Base-by-base conservation (phyloP, 2,797 vertebrate species). In the Phaenicophaeus curvirostris region DNA sequence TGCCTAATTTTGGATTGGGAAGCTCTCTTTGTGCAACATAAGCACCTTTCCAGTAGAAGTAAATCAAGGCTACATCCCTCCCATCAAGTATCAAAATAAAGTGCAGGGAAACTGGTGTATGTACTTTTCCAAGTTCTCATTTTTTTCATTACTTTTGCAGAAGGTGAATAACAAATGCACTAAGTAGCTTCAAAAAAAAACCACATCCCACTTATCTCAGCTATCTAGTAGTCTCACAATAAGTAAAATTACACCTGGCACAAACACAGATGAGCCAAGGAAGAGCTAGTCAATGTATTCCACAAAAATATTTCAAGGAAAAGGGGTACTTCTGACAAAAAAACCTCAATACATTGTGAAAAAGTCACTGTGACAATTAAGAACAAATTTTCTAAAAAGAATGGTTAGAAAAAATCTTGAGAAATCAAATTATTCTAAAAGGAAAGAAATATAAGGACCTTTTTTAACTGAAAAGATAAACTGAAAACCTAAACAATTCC, bases 91-190 rank as follows among this genome's bases (percentile, higher is more conserved):
- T 57, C 46, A 87, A 87, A 93, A 90, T 14, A 68, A 91, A 91
- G 28, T 39, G 28, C 62, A 73, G 41, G 31, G 33, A 76, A 92
- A 46, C 23, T 33, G 28, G 3, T 76, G 41, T 33, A 59, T 54
- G 19, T 46, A 37, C 25, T 88, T 61, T 65, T 76, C 62, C 31
- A 88, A 90, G 44, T 27, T 74, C 71, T 79, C 27, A 35, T 94
- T 91, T 86, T 88, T 88, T 91, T 89, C 53, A 88, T 82, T 93
- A 86, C 55, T 88, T 84, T 84, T 44, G 67, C 17, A 61, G 51
- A 74, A 80, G 46, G 1, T 72, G 58, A 85, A 75, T 76, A 92
- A 88, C 16, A 54, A 91, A 86, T 8, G 73, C 53, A 31, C n/a
- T 27, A 4, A 78, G 39, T 66, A 90, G 63, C 71, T 90, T 54